Evolutionary conservation across 2,113 vertebrate species (phyloP), one percentile per base, ranked within the genome.

Genomic region (Gambusia affinis): DNA sequence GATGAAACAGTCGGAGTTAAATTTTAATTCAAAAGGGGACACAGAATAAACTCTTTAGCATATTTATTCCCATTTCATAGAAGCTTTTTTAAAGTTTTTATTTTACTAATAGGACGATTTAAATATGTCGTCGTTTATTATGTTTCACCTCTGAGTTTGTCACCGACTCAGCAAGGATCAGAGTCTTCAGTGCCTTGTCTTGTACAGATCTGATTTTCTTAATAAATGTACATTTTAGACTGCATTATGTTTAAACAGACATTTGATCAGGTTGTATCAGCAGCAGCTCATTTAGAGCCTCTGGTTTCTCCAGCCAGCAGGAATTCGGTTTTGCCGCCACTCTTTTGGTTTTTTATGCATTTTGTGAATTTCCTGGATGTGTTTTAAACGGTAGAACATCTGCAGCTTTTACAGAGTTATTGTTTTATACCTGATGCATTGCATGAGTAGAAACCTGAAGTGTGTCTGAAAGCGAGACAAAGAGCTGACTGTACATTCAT

Each of bases 381-480:
- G 39, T 75, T 61, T 54, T 42, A 17, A 70, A 63, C 39, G 30
- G 19, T 63, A 8, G 47, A 17, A 0, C 64, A 10, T 2, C 12
- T 54, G 30, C 39, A 67, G 33, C n/a, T 42, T n/a, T 42, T 22
- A 60, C 7, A 11, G 17, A 19, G 24, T 11, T 15, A 7, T 65
- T 65, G 64, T 65, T n/a, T 24, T 27, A n/a, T 39, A 27, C 15
- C 12, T 27, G 24, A 12, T 39, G 15, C 61, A 31, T 63, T 17
- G 4, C n/a, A 35, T 1, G n/a, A 60, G 15, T 28, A 44, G 35
- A 57, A 33, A 64, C 73, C 8, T 62, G 2, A 27, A 63, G 35
- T 42, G 60, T 4, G 57, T 74, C 72, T 76, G 28, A 67, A 72
- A 64, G 66, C 63, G 64, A 74, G 62, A 81, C 80, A 85, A 81